Conservation (phyloP, 1,140 invertebrate genomes). For the Fopius arisanus region DNA sequence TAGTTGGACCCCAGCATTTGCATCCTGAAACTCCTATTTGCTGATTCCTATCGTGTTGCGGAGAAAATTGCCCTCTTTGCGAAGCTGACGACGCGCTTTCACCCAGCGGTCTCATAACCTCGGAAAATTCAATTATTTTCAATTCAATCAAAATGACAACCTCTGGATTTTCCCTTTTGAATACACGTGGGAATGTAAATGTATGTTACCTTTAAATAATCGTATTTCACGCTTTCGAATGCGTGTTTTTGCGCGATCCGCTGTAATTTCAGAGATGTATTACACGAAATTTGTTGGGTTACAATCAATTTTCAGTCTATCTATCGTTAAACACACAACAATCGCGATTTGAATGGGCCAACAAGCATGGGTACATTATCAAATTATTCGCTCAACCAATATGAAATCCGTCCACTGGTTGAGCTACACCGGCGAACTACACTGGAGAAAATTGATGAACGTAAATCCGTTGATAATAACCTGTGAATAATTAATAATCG, state of each 20-base stretch:
- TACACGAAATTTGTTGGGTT: not conserved
- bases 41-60: too few species aligned
- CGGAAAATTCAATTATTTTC: too few species aligned
- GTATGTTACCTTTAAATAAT: too few species aligned
- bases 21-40: not conserved
- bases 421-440: not conserved
- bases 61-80: too few species aligned
- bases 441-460: not conserved
- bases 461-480: not conserved
- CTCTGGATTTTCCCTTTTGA: too few species aligned
- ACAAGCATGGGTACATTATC: not conserved
- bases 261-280: not conserved
- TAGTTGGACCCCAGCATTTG: not conserved
- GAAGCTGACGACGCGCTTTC: too few species aligned
- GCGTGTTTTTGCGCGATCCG: too few species aligned
- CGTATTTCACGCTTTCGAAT: too few species aligned
- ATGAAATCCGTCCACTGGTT: not conserved
- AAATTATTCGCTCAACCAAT: not conserved
- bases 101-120: too few species aligned
- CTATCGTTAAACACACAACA: not conserved
- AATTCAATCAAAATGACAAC: too few species aligned
- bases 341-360: not conserved
- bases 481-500: constrained; percentile 18
- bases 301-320: not conserved
- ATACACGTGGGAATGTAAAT: too few species aligned